Evolutionary conservation across 30 jellyfish, hydroid and myxozoan species (phyloP), one percentile per base, ranked within the genome.

Genomic region (Hydractinia echinata): DNA sequence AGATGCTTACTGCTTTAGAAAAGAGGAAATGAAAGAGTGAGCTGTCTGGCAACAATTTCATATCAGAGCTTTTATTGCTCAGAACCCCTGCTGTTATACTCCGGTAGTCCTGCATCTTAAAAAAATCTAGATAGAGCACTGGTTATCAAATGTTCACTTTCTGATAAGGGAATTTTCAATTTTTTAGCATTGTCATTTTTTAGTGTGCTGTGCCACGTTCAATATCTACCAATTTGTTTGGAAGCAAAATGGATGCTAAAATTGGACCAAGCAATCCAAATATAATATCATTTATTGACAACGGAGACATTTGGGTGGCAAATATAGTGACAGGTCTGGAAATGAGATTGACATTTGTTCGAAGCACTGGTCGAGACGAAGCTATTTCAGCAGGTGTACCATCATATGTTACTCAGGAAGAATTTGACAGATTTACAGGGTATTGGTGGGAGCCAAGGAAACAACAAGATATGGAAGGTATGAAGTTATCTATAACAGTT

Each of bases 361-460:
- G 95, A 62, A 69, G 83, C n/a, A 83, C 92, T 30, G 88, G 92
- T 10, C 88, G 93, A 3, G 95, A 90, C 3, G 78, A 72, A 66
- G 87, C 87, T 21, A 76, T 84, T n/a, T 90, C 97, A 19, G 97
- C 95, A 0, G 97, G 97, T 4, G 89, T 85, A 6, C 97, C 97
- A 8, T 80, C 95, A 9, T 90, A 79, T 77, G 97, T 90, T 13
- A 90, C 95, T 0, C 95, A 90, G 70, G 97, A 90, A 73, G 97
- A 90, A 56, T 90, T 90, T 90, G 97, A 90, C 54, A 73, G 97
- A 15, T 90, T 85, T 61, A 81, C 97, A 62, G 97, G 97, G 11
- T 90, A 90, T 62, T 90, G 97, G 97, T 90, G 97, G 97, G 94
- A 85, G 55, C 97, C 97, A 60, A 58, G 61, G 8, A 30, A 68